phyloP scores from a whole-genome alignment of 2,888 invertebrate genomes.

The Hirtodrosophila histrioides region DNA sequence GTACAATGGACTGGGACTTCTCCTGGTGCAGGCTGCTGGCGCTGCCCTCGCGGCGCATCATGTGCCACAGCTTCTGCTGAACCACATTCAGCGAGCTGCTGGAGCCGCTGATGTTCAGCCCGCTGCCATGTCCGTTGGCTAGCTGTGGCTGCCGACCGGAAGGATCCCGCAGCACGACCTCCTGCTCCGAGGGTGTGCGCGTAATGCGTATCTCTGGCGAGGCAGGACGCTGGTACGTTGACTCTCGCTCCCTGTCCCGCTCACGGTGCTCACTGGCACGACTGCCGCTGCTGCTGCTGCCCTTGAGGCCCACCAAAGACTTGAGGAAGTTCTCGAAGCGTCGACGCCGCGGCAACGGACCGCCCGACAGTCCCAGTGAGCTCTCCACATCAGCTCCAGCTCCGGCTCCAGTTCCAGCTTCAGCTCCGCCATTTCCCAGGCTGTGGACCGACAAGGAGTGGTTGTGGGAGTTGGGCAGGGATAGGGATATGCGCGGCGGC shows the following conservation, averaged over 20 bases:
- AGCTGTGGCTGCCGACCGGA: constrained; percentile 67
- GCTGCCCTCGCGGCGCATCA: constrained; percentile 84
- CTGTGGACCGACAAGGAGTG: constrained; percentile 44
- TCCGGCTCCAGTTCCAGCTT: constrained; percentile 3
- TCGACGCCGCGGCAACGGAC: constrained; percentile 82
- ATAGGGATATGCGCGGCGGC: constrained; percentile 46
- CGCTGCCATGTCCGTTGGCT: constrained; percentile 55
- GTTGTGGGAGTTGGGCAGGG: constrained; percentile 36
- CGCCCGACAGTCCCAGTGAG: constrained; percentile 81
- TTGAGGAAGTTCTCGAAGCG: constrained; percentile 84
- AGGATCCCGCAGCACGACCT: constrained; percentile 79
- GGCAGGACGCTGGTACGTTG: constrained; percentile 65
- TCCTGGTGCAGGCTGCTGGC: constrained; percentile 83
- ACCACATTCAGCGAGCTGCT: constrained; percentile 83
- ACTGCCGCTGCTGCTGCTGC: constrained; percentile 39
- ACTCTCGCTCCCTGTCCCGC: constrained; percentile 40
- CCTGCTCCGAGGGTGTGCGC: constrained; percentile 83
- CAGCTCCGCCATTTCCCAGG: constrained; percentile 48
- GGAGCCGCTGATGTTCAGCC: constrained; percentile 76
- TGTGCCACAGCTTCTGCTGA: constrained; percentile 84
- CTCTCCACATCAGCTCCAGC: constrained; percentile 59
- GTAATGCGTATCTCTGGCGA: constrained; percentile 84
- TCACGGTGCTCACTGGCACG: constrained; percentile 8
- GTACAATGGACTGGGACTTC: constrained; percentile 83
- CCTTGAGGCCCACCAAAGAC: constrained; percentile 83